Conservation (phyloP, 2,113 vertebrate genomes). For the Hyperoodon ampullatus region DNA sequence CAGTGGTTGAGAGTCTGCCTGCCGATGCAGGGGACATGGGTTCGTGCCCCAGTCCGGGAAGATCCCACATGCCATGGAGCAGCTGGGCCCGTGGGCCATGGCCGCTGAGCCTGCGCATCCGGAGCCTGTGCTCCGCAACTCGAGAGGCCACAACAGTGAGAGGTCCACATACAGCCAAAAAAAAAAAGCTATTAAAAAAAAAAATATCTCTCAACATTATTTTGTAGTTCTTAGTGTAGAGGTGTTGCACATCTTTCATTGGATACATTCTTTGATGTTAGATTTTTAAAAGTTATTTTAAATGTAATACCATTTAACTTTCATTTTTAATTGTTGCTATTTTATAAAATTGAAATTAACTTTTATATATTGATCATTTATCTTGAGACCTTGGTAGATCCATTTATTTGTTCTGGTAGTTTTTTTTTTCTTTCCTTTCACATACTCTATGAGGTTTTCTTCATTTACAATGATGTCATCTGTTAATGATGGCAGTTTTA, state of each 20-base stretch:
- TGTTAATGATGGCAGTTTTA: not conserved
- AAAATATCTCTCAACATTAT: not conserved
- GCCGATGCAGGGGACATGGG: too few species aligned
- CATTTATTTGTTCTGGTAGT: not conserved
- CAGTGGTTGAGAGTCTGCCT: too few species aligned
- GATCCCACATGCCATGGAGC: too few species aligned
- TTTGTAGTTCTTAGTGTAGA: not conserved
- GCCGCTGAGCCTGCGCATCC: too few species aligned
- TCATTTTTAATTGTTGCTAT: slow-evolving; percentile 4
- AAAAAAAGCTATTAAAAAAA: too few species aligned
- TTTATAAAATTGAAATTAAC: not conserved
- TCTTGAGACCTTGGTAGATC: not conserved
- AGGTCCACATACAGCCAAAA: too few species aligned
- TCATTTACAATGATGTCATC: not conserved
- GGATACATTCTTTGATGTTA: not conserved
- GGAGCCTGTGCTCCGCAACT: too few species aligned
- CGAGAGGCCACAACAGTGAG: too few species aligned
- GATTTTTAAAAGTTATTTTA: not conserved
- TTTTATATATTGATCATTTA: not conserved
- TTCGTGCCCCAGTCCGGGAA: too few species aligned
- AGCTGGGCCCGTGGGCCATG: too few species aligned
- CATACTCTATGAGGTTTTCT: not conserved
- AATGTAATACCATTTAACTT: not conserved
- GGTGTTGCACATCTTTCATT: not conserved
- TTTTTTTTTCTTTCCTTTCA: not conserved